Conservation (phyloP, 2,113 vertebrate species). For the Paradoxurus hermaphroditus region DNA sequence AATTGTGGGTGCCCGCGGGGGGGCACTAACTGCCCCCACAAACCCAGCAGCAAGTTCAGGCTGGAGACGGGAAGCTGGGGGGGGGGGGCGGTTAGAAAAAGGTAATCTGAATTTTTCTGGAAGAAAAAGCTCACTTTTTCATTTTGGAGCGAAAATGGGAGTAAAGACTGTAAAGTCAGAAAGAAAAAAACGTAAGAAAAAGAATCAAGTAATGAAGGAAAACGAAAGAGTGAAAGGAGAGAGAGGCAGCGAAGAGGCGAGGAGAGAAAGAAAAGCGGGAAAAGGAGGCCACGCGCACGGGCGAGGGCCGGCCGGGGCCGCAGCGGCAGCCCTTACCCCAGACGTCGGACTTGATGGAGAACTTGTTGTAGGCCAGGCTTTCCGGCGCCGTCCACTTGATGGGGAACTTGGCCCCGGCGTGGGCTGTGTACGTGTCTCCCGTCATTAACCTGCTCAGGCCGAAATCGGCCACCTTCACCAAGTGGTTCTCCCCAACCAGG, state of each 20-base stretch:
- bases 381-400: slow-evolving; percentile 99
- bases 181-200: neutral
- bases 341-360: slow-evolving; percentile 98
- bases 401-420: slow-evolving; percentile 97
- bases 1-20: neutral
- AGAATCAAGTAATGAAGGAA: neutral
- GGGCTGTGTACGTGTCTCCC: slow-evolving; percentile 96
- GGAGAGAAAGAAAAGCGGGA: no score
- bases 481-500: slow-evolving; percentile 98
- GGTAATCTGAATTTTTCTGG: neutral
- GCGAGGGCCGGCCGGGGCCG: fast-evolving
- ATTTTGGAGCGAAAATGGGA: neutral
- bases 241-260: no score
- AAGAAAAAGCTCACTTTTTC: neutral
- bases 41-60: neutral
- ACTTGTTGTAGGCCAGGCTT: slow-evolving; percentile 99
- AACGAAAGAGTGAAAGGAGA: neutral
- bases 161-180: neutral
- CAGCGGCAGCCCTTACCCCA: slow-evolving; percentile 89
- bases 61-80: no score
- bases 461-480: slow-evolving; percentile 99
- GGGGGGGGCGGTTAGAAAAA: neutral
- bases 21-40: neutral
- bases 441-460: slow-evolving; percentile 98
- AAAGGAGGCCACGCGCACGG: fast-evolving